A percentile compares a stretch with the other conserved stretches of the same genome.
Evolutionary conservation across 2,888 invertebrate species (phyloP).

Genomic region (Trissoscelio sp.): DNA sequence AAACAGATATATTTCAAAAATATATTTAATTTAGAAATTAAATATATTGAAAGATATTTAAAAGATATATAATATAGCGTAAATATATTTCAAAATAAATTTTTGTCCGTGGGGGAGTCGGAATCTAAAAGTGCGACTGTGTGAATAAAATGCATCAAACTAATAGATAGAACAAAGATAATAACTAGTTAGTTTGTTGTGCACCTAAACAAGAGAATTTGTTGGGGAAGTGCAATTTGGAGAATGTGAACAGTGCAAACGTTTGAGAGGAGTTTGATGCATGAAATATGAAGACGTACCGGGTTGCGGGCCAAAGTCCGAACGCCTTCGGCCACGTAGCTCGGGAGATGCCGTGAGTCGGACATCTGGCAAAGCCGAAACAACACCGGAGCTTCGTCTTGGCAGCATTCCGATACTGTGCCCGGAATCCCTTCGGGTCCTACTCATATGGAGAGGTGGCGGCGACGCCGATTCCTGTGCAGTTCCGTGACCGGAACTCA

Average conservation of each 20-base stretch:
- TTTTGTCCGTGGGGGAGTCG: too few species aligned
- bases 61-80: too few species aligned
- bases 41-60: too few species aligned
- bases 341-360: slow-evolving; percentile 76
- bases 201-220: slow-evolving; percentile 25
- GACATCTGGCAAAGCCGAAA: slow-evolving; percentile 74
- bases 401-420: slow-evolving; percentile 72
- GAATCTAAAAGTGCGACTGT: too few species aligned
- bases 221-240: slow-evolving; percentile 30
- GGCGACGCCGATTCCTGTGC: slow-evolving; percentile 76
- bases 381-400: slow-evolving; percentile 76
- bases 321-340: slow-evolving; percentile 75
- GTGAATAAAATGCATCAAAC: too few species aligned
- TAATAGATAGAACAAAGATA: too few species aligned
- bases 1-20: too few species aligned
- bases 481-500: slow-evolving; percentile 78
- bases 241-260: slow-evolving; percentile 42
- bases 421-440: slow-evolving; percentile 78
- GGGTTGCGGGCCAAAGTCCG: slow-evolving; percentile 79
- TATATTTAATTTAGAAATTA: too few species aligned
- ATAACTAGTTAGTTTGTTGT: background rate
- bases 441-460: slow-evolving; percentile 73
- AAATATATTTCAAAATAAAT: too few species aligned
- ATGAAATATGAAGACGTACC: slow-evolving; percentile 75
- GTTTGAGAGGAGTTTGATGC: slow-evolving; percentile 23